A percentile compares a stretch with the other conserved stretches of the same genome.
phyloP scores from a whole-genome alignment of 2,113 vertebrate genomes.

The Astatotilapia flaviijosephi region DNA sequence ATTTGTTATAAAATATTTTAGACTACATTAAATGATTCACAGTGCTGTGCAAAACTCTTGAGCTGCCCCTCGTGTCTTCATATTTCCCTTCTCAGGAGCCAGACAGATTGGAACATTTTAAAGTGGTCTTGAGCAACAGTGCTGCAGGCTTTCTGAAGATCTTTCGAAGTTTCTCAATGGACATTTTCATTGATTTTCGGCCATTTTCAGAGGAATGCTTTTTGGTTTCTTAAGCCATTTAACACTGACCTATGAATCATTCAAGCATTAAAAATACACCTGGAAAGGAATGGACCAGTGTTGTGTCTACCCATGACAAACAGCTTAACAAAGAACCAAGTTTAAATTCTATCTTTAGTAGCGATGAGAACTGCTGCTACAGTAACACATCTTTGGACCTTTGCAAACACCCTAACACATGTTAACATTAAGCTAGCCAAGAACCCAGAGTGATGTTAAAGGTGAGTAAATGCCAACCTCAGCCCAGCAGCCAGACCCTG shows the following conservation, averaged over 20 bases:
- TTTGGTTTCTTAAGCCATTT: neutral
- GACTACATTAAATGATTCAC: neutral
- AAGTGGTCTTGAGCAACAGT: neutral
- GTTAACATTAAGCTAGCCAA: neutral
- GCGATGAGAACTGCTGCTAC: neutral
- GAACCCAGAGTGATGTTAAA: neutral
- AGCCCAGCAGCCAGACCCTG: neutral
- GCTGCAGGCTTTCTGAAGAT: neutral
- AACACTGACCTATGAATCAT: neutral
- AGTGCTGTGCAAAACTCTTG: neutral
- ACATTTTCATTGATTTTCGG: neutral
- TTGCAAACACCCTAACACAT: neutral
- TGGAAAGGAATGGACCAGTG: neutral
- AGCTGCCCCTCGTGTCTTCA: neutral
- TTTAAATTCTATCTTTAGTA: neutral
- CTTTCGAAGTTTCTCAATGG: neutral
- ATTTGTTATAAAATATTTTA: neutral
- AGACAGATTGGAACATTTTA: neutral
- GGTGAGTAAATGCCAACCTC: neutral
- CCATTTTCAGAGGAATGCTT: neutral
- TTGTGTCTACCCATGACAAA: neutral
- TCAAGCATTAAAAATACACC: neutral
- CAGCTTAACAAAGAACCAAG: neutral
- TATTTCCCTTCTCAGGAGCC: neutral
- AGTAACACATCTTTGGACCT: neutral